A percentile compares a stretch with the other conserved stretches of the same genome.
Evolutionary conservation across 2,113 vertebrate genomes (phyloP).

Genomic region (Rhinoptilus africanus): DNA sequence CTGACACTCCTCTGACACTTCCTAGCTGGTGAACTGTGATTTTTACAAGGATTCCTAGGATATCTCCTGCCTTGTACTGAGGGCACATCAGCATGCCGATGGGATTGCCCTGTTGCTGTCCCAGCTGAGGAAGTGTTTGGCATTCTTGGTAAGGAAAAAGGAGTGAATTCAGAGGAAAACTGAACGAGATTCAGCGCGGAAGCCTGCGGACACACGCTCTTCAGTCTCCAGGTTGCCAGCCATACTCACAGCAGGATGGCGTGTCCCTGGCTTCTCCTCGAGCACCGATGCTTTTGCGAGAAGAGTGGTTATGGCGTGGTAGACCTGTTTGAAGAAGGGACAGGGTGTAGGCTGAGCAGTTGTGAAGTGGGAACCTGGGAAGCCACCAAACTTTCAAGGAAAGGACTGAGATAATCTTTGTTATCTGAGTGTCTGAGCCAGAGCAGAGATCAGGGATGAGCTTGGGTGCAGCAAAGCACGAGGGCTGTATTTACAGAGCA

Average conservation of each 20-base stretch:
- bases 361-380: not conserved
- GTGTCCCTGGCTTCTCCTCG: not conserved
- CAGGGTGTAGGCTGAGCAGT: not conserved
- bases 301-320: accelerated
- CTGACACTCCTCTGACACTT: not conserved
- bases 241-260: not conserved
- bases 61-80: not conserved
- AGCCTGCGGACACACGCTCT: not conserved
- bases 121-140: not conserved
- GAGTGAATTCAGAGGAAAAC: not conserved
- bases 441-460: not conserved
- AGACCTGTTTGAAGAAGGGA: not conserved
- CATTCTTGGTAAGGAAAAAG: not conserved
- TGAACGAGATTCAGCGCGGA: not conserved
- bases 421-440: not conserved
- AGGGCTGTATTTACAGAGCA: not conserved
- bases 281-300: not conserved
- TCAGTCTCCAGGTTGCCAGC: not conserved
- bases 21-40: not conserved
- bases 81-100: accelerated
- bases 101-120: not conserved
- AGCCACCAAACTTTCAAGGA: not conserved
- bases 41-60: not conserved
- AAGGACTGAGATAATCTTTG: not conserved
- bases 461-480: not conserved